A percentile compares a stretch with the other conserved stretches of the same genome.
phyloP scores from a whole-genome alignment of 1,140 invertebrate species.

The Eumaeus atala region DNA sequence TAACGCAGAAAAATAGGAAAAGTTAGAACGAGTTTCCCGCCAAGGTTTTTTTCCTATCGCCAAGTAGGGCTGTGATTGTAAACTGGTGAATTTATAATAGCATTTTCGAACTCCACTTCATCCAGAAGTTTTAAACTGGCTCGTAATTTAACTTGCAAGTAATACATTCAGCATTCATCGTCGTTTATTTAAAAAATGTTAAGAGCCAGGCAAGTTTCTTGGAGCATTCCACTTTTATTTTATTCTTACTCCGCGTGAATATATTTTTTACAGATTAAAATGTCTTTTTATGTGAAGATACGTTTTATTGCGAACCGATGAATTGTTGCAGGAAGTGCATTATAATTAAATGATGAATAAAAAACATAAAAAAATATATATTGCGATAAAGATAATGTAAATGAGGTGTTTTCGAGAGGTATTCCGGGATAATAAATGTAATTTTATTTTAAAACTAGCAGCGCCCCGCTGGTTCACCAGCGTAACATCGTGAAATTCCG shows the following conservation, averaged over 20 bases:
- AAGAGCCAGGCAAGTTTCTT: constrained; percentile 14
- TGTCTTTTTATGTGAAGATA: too few species aligned
- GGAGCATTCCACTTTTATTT: constrained; percentile 10
- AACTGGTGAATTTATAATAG: constrained; percentile 73
- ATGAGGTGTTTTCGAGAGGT: too few species aligned
- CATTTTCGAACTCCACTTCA: constrained; percentile 70
- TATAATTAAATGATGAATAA: too few species aligned
- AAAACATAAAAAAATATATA: too few species aligned
- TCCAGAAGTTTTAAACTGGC: constrained; percentile 63
- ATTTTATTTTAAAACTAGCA: too few species aligned
- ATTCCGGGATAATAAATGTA: too few species aligned
- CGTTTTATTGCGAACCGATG: too few species aligned
- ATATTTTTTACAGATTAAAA: too few species aligned
- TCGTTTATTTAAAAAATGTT: constrained; percentile 20
- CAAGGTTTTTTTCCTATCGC: constrained; percentile 60
- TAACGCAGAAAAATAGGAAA: constrained; percentile 75
- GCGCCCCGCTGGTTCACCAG: too few species aligned
- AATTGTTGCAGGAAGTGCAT: too few species aligned
- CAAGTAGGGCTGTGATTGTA: constrained; percentile 70
- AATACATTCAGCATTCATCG: constrained; percentile 45
- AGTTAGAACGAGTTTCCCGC: constrained; percentile 71
- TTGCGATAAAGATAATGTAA: too few species aligned
- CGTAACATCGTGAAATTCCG: too few species aligned
- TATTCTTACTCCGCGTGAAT: background rate
- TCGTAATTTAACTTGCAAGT: constrained; percentile 61